Conservation (phyloP, 1,140 invertebrate genomes). For the Trichomalopsis sarcophagae region DNA sequence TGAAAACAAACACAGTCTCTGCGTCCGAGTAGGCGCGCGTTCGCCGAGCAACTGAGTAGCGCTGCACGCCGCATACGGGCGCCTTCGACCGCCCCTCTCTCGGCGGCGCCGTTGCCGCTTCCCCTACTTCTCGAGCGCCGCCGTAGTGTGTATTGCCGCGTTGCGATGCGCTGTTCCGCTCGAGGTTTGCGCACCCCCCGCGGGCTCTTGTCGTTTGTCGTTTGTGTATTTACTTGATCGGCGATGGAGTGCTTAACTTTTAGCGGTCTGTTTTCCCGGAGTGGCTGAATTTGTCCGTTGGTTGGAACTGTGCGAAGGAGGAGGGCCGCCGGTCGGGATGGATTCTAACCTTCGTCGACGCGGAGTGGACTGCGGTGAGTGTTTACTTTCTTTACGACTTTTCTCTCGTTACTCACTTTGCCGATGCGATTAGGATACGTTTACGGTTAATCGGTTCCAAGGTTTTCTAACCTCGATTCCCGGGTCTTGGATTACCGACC, state of each 20-base stretch:
- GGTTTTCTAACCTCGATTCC: too few species aligned
- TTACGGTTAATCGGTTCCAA: too few species aligned
- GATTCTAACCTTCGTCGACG: background rate
- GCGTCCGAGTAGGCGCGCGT: slow-evolving; percentile 57
- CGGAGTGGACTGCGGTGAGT: background rate
- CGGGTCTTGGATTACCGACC: too few species aligned
- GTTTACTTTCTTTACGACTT: background rate
- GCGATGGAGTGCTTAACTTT: background rate
- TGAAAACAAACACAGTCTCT: background rate
- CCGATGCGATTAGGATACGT: too few species aligned
- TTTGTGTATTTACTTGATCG: background rate
- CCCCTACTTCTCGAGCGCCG: slow-evolving; percentile 38
- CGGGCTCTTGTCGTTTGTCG: background rate
- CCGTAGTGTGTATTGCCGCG: background rate
- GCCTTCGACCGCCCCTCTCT: slow-evolving; percentile 52
- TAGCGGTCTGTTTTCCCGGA: background rate
- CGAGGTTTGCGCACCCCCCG: background rate
- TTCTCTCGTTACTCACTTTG: background rate
- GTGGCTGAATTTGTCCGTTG: background rate
- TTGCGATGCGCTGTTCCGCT: too few species aligned
- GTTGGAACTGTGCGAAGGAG: background rate
- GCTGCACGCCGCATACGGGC: background rate
- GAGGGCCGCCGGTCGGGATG: background rate
- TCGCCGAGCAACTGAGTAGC: slow-evolving; percentile 66
- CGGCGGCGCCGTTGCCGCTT: slow-evolving; percentile 45